phyloP scores from a whole-genome alignment of 2,113 vertebrate genomes.

The Dasyprocta punctata region DNA sequence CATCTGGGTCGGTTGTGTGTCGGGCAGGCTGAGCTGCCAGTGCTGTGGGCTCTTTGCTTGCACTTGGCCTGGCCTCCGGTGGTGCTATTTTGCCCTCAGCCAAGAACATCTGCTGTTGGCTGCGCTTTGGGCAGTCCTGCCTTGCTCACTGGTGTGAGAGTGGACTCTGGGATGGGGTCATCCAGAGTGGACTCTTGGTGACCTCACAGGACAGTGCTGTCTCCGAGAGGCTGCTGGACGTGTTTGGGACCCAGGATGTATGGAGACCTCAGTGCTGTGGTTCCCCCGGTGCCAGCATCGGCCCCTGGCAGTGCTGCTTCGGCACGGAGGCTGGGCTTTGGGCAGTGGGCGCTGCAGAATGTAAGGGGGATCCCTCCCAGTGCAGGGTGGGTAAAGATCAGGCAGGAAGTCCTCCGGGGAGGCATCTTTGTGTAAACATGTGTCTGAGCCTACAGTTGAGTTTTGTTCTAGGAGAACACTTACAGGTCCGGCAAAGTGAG shows the following conservation, averaged over 20 bases:
- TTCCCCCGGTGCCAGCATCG: neutral
- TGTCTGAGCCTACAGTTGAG: neutral
- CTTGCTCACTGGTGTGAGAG: neutral
- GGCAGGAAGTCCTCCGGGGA: too few species aligned
- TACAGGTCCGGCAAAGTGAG: neutral
- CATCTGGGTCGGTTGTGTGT: neutral
- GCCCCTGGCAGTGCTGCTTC: neutral
- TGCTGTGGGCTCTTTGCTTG: rapidly evolving
- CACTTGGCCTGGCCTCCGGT: neutral
- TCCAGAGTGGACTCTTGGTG: too few species aligned
- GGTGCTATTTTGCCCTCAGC: too few species aligned
- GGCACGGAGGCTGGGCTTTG: neutral
- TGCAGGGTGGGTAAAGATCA: rapidly evolving
- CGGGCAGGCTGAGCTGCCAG: rapidly evolving
- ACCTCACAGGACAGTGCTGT: neutral
- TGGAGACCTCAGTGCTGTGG: neutral
- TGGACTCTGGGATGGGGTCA: neutral
- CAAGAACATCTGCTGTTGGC: neutral
- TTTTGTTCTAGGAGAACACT: neutral
- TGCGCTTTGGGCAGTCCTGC: neutral
- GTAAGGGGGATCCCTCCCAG: neutral
- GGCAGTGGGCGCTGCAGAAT: neutral
- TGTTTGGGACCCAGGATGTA: neutral
- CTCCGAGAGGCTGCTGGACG: neutral
- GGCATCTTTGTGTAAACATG: neutral